Base-by-base conservation (phyloP, 2,888 invertebrate species). In the Parelbella ahira region DNA sequence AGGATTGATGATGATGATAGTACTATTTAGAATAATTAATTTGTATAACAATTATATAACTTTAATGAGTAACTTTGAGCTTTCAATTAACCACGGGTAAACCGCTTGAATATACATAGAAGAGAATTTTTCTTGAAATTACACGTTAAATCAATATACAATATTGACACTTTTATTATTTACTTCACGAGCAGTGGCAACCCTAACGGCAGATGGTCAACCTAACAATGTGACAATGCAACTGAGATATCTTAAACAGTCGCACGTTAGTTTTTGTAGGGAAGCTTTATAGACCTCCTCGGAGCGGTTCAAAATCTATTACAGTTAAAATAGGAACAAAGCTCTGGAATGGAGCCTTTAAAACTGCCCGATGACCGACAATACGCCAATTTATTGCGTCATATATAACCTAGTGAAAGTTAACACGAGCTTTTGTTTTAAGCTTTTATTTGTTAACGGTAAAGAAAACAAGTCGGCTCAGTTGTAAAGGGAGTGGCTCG, bases 331-430 rank as follows among this genome's bases (percentile, higher is more conserved):
- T 62, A 68, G 67, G 78, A 79, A 83, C 79, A 80, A 82, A 76
- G 59, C 58, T 49, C 39, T 25, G 45, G 53, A 53, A 66, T 63
- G 47, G 58, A 60, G 53, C 59, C 62, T 63, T 60, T 59, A 56
- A 63, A 72, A 72, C 59, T 59, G 63, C 54, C 58, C 47, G 47
- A 49, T 50, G 32, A 28, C 45, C 50, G 51, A 80, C 81, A 82
- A 82, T 68, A 52, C 50, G 34, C 33, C 55, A 54, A 62, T 84
- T 84, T 84, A 86, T 81, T 78, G 70, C 68, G 60, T 73, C 77
- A 75, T 82, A 82, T 78, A 81, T 78, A 74, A 84, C 67, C 52
- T 74, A 86, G 86, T 83, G 86, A 86, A 86, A 86, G 86, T 84
- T 71, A 67, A 59, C 54, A 50, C 51, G 44, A 49, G 58, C 58